Conservation (phyloP, 2,113 vertebrate species). For the Cinclus cinclus region DNA sequence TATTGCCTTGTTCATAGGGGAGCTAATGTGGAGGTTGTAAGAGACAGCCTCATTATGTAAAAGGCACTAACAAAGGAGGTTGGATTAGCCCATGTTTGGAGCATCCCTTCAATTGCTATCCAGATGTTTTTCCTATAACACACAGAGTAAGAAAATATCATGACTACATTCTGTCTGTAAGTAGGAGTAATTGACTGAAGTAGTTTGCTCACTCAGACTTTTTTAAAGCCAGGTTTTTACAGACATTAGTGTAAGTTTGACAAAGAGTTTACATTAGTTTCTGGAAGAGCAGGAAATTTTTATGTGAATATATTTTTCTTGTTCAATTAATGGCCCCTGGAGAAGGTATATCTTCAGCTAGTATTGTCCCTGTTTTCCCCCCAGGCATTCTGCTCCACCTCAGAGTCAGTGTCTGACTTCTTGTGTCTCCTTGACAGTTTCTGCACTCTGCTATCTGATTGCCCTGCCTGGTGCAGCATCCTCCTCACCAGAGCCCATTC, state of each 20-base stretch:
- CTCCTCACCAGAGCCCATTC: neutral
- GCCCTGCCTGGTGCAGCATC: neutral
- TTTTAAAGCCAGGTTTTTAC: neutral
- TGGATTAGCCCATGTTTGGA: neutral
- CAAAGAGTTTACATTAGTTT: neutral
- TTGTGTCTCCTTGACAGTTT: neutral
- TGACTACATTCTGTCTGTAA: neutral
- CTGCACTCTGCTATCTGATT: neutral
- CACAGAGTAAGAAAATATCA: neutral
- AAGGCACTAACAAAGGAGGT: neutral
- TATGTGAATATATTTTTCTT: neutral
- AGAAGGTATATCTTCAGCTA: neutral
- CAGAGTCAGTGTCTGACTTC: neutral
- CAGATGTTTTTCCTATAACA: neutral
- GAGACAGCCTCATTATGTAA: neutral
- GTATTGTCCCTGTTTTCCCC: neutral
- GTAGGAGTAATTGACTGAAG: neutral
- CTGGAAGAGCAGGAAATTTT: neutral
- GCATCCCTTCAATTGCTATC: neutral
- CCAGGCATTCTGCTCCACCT: neutral
- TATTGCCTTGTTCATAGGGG: neutral
- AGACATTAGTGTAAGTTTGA: neutral
- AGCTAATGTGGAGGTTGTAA: neutral
- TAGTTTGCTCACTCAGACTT: neutral
- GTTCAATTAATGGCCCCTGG: neutral